A percentile compares a stretch with the other conserved stretches of the same genome.
These are phyloP conservation scores for Hylia prasina DNA, from an alignment of 2,113 vertebrate genomes.

Conservation along the genomic window DNA sequence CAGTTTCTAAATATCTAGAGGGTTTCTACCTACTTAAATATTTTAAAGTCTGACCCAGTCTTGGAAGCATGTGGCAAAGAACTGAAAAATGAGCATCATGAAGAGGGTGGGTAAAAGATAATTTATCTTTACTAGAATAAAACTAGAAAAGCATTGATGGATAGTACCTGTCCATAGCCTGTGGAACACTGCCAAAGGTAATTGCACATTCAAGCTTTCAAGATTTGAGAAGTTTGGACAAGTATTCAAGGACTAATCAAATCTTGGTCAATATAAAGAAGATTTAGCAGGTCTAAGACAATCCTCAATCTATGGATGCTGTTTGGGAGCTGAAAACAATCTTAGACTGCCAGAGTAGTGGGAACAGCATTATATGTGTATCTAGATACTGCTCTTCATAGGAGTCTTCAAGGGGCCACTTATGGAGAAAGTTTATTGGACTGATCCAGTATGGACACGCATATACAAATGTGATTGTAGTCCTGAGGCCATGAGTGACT, in stretches of 20 bases:
- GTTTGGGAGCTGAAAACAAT: background rate
- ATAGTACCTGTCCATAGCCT: rapidly evolving
- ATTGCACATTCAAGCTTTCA: background rate
- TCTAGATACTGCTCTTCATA: background rate
- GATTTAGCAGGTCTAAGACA: background rate
- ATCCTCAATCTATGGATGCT: background rate
- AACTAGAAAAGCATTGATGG: background rate
- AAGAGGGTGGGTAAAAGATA: background rate
- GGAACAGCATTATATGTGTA: background rate
- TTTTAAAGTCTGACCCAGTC: background rate
- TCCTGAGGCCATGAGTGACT: background rate
- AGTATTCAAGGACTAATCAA: background rate
- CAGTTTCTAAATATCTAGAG: background rate
- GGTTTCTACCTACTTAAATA: background rate
- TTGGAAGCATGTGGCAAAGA: background rate
- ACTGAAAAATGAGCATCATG: background rate
- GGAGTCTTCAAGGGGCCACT: background rate
- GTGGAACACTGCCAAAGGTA: background rate
- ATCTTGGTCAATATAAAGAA: background rate
- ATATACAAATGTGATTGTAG: background rate
- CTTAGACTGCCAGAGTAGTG: background rate
- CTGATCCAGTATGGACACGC: background rate
- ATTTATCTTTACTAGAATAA: background rate
- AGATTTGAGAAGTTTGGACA: background rate
- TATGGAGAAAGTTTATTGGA: background rate